Percentiles rank a stretch among this genome's conserved stretches.
phyloP scores from a whole-genome alignment of 2,888 invertebrate genomes.

The Mythimna vitellina region DNA sequence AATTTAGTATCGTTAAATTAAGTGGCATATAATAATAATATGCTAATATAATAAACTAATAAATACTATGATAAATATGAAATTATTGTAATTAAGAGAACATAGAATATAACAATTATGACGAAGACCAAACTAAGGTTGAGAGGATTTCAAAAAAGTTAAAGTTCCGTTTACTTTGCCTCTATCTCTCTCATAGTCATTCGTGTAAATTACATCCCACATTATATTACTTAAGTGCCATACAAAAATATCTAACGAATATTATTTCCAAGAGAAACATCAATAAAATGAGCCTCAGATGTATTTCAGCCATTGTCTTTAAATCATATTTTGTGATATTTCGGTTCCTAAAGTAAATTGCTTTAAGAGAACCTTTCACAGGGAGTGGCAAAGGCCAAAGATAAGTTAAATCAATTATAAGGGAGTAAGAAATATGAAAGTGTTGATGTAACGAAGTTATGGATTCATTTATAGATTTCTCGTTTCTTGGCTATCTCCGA shows the following conservation, averaged over 20 bases:
- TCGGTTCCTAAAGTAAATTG: conserved; percentile 74
- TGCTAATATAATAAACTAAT: too few relatives aligned
- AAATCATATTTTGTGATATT: conserved; percentile 64
- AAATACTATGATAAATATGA: too few relatives aligned
- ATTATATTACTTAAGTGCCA: conserved; percentile 15
- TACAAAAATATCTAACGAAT: conserved; percentile 30
- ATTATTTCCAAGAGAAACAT: conserved; percentile 23
- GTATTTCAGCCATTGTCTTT: conserved; percentile 53
- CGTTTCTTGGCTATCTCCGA: conserved; percentile 22
- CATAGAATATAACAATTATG: too few relatives aligned
- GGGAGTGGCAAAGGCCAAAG: conserved; percentile 74
- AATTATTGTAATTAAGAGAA: too few relatives aligned
- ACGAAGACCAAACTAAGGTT: too few relatives aligned
- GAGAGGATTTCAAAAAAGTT: too few relatives aligned
- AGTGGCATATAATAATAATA: too few relatives aligned
- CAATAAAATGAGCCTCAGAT: conserved; percentile 44
- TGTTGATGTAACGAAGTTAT: conserved; percentile 54
- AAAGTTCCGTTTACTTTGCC: neutral
- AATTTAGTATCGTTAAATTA: too few relatives aligned
- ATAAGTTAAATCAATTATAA: conserved; percentile 81
- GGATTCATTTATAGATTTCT: conserved; percentile 50
- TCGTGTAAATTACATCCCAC: conserved; percentile 1
- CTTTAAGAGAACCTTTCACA: conserved; percentile 80
- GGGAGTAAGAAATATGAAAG: conserved; percentile 63
- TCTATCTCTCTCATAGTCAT: neutral